phyloP scores from a whole-genome alignment of 2,113 vertebrate species.

The Brachypteracias leptosomus region DNA sequence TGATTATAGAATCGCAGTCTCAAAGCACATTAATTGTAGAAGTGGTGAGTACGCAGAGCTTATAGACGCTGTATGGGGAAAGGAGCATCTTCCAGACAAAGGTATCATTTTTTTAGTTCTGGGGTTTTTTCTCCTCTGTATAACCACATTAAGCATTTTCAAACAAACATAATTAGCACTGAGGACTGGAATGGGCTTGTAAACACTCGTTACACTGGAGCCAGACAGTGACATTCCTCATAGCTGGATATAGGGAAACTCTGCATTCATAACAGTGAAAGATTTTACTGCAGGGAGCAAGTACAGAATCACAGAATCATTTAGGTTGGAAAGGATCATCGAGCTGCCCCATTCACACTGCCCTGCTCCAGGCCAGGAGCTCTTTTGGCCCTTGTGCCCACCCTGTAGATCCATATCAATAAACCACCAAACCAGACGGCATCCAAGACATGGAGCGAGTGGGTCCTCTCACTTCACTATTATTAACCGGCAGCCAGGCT shows the following conservation, averaged over 20 bases:
- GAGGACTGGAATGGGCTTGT: background rate
- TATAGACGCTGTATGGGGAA: background rate
- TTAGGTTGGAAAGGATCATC: too few species aligned
- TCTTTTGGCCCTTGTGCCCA: background rate
- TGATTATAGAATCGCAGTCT: slow-evolving; percentile 18
- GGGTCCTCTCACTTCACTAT: background rate
- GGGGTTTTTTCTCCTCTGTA: background rate
- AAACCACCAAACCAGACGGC: background rate
- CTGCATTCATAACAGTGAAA: fast-evolving
- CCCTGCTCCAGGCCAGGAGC: background rate
- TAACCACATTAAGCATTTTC: background rate
- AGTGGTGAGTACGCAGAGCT: background rate
- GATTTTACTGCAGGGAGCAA: background rate
- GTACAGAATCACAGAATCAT: too few species aligned
- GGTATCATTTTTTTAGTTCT: background rate
- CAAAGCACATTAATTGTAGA: slow-evolving; percentile 35
- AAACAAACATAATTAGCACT: background rate
- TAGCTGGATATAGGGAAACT: background rate
- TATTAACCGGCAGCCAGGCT: slow-evolving; percentile 15
- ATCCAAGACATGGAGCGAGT: background rate
- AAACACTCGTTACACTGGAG: background rate
- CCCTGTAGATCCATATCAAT: background rate
- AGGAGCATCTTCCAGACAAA: background rate
- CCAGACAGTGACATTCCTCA: background rate
- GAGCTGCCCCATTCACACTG: background rate